Conservation (phyloP, 1,140 invertebrate species). For the Hypothenemus hampei region DNA sequence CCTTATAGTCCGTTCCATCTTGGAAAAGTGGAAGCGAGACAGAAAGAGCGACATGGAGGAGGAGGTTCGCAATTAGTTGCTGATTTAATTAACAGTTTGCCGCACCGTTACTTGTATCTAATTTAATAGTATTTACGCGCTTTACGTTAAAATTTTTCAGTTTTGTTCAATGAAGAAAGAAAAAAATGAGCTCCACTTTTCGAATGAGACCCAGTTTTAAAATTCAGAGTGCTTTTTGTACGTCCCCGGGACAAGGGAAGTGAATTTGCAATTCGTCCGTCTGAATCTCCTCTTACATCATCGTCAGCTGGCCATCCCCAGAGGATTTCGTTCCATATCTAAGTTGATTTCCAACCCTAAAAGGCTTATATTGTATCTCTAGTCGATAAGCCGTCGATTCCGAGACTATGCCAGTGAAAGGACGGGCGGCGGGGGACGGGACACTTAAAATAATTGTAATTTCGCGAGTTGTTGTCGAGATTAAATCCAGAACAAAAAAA, state of each 20-base stretch:
- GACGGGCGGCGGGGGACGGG: background rate
- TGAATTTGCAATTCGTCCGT: constrained; percentile 44
- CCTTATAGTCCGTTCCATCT: constrained; percentile 40
- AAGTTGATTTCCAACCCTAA: constrained; percentile 40
- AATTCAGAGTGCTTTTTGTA: constrained; percentile 43
- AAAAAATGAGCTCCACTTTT: too few relatives aligned
- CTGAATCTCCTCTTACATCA: constrained; percentile 40
- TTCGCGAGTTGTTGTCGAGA: too few relatives aligned
- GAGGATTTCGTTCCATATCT: constrained; percentile 42
- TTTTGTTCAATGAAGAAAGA: too few relatives aligned
- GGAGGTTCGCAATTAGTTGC: constrained; percentile 39
- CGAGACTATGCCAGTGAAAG: too few relatives aligned
- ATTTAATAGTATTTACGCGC: constrained; percentile 38
- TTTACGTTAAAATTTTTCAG: too few relatives aligned
- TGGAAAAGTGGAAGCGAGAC: too few relatives aligned
- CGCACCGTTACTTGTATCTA: constrained; percentile 41
- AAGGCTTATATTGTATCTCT: background rate
- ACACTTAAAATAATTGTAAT: constrained; percentile 18
- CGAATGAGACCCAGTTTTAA: too few relatives aligned
- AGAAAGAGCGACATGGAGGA: too few relatives aligned
- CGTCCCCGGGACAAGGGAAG: constrained; percentile 44
- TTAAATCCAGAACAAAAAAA: too few relatives aligned
- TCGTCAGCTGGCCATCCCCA: constrained; percentile 42
- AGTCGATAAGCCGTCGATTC: background rate
- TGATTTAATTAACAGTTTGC: constrained; percentile 44